Conservation (phyloP, 2,113 vertebrate genomes). For the Lasiurus cinereus region DNA sequence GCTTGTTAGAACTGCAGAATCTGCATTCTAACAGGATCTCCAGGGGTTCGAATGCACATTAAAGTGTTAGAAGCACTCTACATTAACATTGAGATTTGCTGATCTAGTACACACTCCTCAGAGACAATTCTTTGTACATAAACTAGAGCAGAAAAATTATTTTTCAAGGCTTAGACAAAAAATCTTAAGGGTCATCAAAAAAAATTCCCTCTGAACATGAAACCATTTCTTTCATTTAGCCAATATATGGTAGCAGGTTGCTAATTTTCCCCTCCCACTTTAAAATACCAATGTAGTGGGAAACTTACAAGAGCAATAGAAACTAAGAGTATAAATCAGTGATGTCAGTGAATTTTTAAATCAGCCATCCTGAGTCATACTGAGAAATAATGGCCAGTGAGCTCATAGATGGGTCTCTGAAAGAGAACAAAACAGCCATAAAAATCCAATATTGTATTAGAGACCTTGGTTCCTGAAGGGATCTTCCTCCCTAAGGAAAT, state of each 20-base stretch:
- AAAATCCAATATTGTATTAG: not conserved
- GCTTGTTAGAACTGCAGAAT: not conserved
- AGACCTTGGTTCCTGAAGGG: not conserved
- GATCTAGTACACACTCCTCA: not conserved
- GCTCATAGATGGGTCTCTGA: not conserved
- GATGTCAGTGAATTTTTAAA: not conserved
- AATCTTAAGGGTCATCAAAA: not conserved
- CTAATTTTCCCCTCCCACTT: slow-evolving; percentile 5
- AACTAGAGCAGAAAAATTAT: not conserved
- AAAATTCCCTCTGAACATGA: not conserved
- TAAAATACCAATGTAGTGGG: not conserved
- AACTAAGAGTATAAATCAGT: slow-evolving; percentile 9
- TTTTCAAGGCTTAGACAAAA: slow-evolving; percentile 10
- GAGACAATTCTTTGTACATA: not conserved
- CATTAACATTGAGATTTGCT: not conserved
- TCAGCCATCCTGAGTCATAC: not conserved
- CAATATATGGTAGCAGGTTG: not conserved
- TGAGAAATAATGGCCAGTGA: not conserved
- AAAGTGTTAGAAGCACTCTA: not conserved
- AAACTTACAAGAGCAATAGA: not conserved
- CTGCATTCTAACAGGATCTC: not conserved
- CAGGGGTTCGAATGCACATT: not conserved
- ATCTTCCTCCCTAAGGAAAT: not conserved
- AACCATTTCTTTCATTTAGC: not conserved
- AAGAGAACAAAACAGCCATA: not conserved